Evolutionary conservation across 2,888 invertebrate genomes (phyloP), one percentile per base, ranked within the genome.

Genomic region (Mesopsocus fuscifrons): DNA sequence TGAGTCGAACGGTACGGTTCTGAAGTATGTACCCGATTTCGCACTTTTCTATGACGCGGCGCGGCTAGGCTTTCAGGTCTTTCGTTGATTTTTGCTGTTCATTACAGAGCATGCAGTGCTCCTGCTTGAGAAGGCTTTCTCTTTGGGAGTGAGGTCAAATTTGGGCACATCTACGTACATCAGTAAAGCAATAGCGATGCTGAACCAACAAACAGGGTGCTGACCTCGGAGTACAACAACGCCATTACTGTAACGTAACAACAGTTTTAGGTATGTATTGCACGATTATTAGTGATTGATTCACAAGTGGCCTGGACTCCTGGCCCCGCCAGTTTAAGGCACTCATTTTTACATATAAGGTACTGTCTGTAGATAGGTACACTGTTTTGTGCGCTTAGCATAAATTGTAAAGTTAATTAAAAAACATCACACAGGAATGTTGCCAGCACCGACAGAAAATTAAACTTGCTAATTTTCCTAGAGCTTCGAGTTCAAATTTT

Each of bases 151-250:
- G 46, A 72, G 71, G 49, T 79, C 81, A 4, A 77, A 81, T 45
- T 68, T 82, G 44, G 83, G 83, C 51, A 81, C 83, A 1, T 72
- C 75, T 46, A 61, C 69, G 13, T 77, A 78, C 57, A 77, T 92
- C 49, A 74, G 75, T 45, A 83, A 82, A 56, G 79, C 83, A 45
- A 73, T 92, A 45, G 69, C 77, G 48, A 69, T 87, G 40, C 67
- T 92, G 47, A 84, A 87, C 60, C 66, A 81, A 50, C 88, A 89
- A 56, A 73, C 79, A 52, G 84, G 84, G 13, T 82, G 79, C 64
- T 84, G 65, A 60, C 11, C 11, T 26, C 6, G 11, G 26, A 26
- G n/a, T n/a, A n/a, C n/a, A n/a, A n/a, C n/a, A n/a, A n/a, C n/a
- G n/a, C n/a, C n/a, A n/a, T n/a, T n/a, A n/a, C n/a, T n/a, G n/a